A percentile compares a stretch with the other conserved stretches of the same genome.
Conservation (phyloP, 2,797 vertebrate genomes). For the Hypotaenidia okinawae region DNA sequence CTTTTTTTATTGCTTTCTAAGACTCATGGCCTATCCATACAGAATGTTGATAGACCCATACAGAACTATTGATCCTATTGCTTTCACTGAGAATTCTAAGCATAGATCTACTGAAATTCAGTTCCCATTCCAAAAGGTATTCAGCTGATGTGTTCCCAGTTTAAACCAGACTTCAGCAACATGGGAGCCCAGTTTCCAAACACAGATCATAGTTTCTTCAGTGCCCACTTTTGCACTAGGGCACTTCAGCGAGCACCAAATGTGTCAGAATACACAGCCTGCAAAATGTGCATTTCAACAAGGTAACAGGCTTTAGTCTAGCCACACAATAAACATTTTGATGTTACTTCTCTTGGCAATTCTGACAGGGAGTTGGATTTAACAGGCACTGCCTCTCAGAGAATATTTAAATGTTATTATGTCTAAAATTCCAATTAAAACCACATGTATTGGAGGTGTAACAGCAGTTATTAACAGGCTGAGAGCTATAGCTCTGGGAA, state of each 20-base stretch:
- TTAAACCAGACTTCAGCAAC: not conserved
- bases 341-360: not conserved
- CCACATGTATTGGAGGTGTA: not conserved
- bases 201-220: not conserved
- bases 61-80: not conserved
- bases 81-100: not conserved
- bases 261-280: not conserved
- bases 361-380: not conserved
- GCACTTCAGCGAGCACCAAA: not conserved
- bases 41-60: not conserved
- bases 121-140: not conserved
- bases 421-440: slow-evolving; percentile 41
- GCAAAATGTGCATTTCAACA: not conserved
- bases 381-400: not conserved
- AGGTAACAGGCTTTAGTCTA: not conserved
- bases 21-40: not conserved
- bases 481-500: not conserved
- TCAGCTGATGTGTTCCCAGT: not conserved
- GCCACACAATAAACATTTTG: not conserved
- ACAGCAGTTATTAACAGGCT: not conserved
- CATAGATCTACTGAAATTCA: not conserved
- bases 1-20: not conserved
- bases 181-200: not conserved
- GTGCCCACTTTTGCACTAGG: not conserved
- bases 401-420: slow-evolving; percentile 13